Evolutionary conservation across 2,888 invertebrate species (phyloP).

Genomic region (Metalampra italica): DNA sequence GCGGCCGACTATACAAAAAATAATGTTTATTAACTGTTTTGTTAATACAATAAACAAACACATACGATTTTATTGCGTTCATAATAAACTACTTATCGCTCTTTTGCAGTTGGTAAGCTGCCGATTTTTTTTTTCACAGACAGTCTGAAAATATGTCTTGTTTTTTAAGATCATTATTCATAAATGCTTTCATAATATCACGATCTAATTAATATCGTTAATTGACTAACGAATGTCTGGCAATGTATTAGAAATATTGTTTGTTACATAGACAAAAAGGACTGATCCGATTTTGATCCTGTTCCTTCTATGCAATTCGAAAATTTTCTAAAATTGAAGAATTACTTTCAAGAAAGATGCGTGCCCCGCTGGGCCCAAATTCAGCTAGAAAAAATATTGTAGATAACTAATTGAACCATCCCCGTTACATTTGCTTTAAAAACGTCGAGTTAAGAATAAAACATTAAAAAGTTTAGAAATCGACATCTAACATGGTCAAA

Average conservation of each 20-base stretch:
- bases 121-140: too few species aligned
- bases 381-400: not conserved
- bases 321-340: not conserved
- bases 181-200: not conserved
- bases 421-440: conserved; percentile 39
- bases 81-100: too few species aligned
- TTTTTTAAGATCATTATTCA: too few species aligned
- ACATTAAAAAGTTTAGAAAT: conserved; percentile 38
- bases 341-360: not conserved
- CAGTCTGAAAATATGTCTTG: too few species aligned
- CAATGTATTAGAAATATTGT: not conserved
- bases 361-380: not conserved
- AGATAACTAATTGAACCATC: conserved; percentile 55
- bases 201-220: not conserved
- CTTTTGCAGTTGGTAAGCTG: too few species aligned
- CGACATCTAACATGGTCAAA: conserved; percentile 40
- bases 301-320: not conserved
- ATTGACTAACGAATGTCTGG: too few species aligned
- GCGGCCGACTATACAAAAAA: too few species aligned
- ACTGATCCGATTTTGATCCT: not conserved
- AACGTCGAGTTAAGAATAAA: conserved; percentile 40
- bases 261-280: not conserved
- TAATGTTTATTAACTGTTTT: too few species aligned
- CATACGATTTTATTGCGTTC: too few species aligned
- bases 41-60: too few species aligned